Conservation (phyloP, 2,113 vertebrate genomes). For the Stictonetta naevosa region DNA sequence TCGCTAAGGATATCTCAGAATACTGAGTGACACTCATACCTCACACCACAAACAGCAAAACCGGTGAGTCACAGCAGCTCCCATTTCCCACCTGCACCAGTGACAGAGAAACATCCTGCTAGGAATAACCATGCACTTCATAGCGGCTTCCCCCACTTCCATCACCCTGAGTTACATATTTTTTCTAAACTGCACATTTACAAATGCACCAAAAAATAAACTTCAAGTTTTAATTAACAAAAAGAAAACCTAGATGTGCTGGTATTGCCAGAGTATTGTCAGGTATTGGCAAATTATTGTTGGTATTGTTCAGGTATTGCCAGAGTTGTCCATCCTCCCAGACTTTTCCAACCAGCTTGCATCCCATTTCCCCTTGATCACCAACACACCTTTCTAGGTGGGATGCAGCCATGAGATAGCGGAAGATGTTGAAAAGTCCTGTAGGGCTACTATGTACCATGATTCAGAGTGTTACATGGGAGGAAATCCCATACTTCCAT, state of each 20-base stretch:
- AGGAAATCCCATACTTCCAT: background rate
- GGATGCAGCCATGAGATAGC: background rate
- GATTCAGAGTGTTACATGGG: accelerated
- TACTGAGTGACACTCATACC: conserved; percentile 12
- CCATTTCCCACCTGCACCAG: background rate
- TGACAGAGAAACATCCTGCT: background rate
- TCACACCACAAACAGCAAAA: conserved; percentile 45
- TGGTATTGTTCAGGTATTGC: too few species aligned
- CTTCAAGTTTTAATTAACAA: background rate
- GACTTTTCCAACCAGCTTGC: background rate
- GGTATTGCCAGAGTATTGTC: background rate
- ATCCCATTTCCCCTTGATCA: background rate
- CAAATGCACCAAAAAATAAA: background rate
- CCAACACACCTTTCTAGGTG: background rate
- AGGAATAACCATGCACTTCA: background rate
- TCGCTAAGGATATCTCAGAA: background rate
- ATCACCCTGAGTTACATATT: background rate
- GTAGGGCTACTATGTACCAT: background rate
- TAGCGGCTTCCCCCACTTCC: background rate
- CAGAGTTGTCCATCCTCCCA: background rate
- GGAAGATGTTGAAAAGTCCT: background rate
- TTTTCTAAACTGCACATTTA: background rate
- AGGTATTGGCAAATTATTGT: background rate
- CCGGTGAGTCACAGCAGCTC: conserved; percentile 37
- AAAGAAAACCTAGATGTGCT: background rate